Conservation (phyloP, 2,797 vertebrate species). For the Rhadinocentrus ornatus region DNA sequence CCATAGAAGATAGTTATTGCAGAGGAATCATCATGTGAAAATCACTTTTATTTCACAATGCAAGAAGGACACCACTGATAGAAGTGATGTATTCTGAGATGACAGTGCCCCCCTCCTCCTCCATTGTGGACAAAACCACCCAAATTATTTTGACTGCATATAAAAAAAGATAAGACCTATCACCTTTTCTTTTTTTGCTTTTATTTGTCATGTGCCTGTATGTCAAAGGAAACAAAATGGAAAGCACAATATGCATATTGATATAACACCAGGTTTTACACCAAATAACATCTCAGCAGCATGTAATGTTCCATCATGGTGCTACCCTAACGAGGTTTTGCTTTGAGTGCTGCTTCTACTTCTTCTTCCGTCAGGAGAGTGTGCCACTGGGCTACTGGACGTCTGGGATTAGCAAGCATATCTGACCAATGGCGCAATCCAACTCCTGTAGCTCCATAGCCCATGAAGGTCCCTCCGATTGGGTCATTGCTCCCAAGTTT, state of each 20-base stretch:
- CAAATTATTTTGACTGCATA: background rate
- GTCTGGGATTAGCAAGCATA: conserved; percentile 91
- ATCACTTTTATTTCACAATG: background rate
- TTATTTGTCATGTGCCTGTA: background rate
- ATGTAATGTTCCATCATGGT: background rate
- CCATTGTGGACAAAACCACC: background rate
- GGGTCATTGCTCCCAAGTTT: conserved; percentile 93
- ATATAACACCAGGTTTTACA: conserved; percentile 44
- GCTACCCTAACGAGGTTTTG: conserved; percentile 79
- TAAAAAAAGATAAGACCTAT: background rate
- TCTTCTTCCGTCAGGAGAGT: conserved; percentile 89
- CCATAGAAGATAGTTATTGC: background rate
- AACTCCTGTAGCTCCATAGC: conserved; percentile 86
- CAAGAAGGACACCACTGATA: background rate
- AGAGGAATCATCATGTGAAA: background rate
- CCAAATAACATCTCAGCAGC: conserved; percentile 13
- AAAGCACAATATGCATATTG: conserved; percentile 39
- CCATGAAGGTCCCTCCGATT: conserved; percentile 90
- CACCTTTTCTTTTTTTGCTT: background rate
- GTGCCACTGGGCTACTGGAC: conserved; percentile 93
- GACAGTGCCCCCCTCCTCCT: background rate
- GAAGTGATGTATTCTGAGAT: background rate
- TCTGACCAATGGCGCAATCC: conserved; percentile 92
- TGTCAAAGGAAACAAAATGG: conserved; percentile 29
- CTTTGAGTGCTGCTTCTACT: conserved; percentile 83